Evolutionary conservation across 2,113 vertebrate genomes (phyloP).

Genomic region (Probosciger aterrimus): DNA sequence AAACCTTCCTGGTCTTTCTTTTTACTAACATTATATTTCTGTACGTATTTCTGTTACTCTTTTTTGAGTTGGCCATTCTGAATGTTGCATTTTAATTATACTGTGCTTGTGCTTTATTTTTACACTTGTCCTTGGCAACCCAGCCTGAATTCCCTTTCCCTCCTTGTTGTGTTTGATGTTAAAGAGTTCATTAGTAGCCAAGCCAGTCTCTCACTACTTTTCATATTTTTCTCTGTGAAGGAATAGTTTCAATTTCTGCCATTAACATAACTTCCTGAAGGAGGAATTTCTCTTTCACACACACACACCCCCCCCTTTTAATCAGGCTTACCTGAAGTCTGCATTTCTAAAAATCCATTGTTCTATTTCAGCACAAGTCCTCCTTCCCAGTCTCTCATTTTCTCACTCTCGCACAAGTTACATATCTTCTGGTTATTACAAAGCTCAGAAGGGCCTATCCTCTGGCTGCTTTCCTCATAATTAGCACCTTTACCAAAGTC

Average conservation of each 20-base stretch:
- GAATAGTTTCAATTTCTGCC: neutral
- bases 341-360: neutral
- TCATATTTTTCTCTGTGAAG: neutral
- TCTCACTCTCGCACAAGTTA: neutral
- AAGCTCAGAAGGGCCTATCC: neutral
- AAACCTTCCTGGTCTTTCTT: neutral
- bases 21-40: neutral
- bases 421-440: neutral
- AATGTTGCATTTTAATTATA: neutral
- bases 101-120: neutral
- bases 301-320: neutral
- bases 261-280: neutral
- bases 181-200: neutral
- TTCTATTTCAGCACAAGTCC: neutral
- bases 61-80: neutral
- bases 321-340: neutral
- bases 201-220: neutral
- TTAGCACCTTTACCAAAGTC: neutral
- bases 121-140: neutral
- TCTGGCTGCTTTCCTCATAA: neutral
- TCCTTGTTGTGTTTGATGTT: neutral
- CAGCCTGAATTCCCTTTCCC: neutral
- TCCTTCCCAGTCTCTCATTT: neutral
- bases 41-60: neutral
- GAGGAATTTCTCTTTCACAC: neutral